Percentiles rank a stretch among this genome's conserved stretches.
Evolutionary conservation across 2,888 invertebrate genomes (phyloP).

Genomic region (Habrosyne pyritoides): DNA sequence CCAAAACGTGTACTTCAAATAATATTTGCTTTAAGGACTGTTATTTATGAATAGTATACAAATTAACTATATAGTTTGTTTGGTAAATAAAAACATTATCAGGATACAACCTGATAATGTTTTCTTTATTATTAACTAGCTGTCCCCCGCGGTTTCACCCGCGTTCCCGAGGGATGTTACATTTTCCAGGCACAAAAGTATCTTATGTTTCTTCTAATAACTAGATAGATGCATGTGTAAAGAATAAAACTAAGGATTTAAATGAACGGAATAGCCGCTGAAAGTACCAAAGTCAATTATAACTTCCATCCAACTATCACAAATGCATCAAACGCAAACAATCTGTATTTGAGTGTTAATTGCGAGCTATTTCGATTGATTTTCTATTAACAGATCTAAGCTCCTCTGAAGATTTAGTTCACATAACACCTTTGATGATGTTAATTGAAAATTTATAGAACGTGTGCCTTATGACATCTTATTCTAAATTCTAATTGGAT

Average conservation of each 20-base stretch:
- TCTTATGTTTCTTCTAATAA: too few relatives aligned
- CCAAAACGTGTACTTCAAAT: background rate
- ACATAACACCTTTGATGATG: background rate
- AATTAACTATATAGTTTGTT: background rate
- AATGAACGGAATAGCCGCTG: too few relatives aligned
- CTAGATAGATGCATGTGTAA: too few relatives aligned
- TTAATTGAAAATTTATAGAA: background rate
- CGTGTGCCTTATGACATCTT: background rate
- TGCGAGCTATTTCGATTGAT: background rate
- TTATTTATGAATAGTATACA: background rate
- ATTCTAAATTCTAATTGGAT: background rate
- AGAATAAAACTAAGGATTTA: too few relatives aligned
- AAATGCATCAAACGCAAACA: background rate
- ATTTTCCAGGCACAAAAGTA: too few relatives aligned
- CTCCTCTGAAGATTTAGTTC: background rate
- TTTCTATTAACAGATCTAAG: background rate
- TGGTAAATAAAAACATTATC: background rate
- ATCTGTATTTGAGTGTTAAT: background rate
- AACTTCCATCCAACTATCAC: background rate
- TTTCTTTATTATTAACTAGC: too few relatives aligned
- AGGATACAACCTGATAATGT: too few relatives aligned
- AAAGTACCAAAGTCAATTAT: background rate
- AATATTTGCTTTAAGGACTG: background rate
- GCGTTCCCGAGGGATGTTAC: too few relatives aligned
- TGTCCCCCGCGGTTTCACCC: too few relatives aligned